Base-by-base conservation (phyloP, 2,113 vertebrate genomes). In the Hippoglossus stenolepis region DNA sequence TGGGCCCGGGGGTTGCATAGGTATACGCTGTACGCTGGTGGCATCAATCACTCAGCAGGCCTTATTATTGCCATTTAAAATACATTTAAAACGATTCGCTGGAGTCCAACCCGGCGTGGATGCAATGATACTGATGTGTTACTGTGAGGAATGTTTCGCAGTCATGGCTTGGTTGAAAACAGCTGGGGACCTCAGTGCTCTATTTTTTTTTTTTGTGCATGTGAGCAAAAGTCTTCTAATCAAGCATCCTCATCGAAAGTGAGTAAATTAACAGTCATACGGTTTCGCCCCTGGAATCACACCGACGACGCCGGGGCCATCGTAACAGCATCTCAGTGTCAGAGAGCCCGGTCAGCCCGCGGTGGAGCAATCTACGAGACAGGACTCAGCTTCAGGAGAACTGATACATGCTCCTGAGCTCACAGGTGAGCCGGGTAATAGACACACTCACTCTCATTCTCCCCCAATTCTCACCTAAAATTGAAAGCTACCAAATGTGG, bases 1-100 rank as follows among this genome's bases (percentile, higher is more conserved):
- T 93, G 93, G 83, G 93, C 83, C 77, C 86, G 68, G 73, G 73
- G 87, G 86, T 85, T 90, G 89, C 89, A 90, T 90, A 94, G 92
- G 92, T 93, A 89, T 81, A 81, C 35, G 76, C 83, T 56, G 83
- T 87, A 70, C 85, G 71, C 85, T 83, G 92, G 92, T 87, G 85
- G 87, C 92, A 95, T 95, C 93, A 88, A 93, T 94, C 93, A 94
- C 93, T 77, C 93, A 92, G 92, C 89, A 73, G 87, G 92, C 80
- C 87, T 88, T 81, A 88, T 93, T 92, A 92, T 80, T 91, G 90
- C 89, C 90, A 90, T 94, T 93, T 94, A 92, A 93, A 94, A 92
- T 82, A 87, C 91, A 93, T 93, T 93, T 91, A 91, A 90, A 89
- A 82, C 60, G 31, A 91, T 79, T 85, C 81, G 9, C 58, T 56